Evolutionary conservation across 1,140 invertebrate genomes (phyloP), one percentile per base, ranked within the genome.

Genomic region (Drosophila bocki): DNA sequence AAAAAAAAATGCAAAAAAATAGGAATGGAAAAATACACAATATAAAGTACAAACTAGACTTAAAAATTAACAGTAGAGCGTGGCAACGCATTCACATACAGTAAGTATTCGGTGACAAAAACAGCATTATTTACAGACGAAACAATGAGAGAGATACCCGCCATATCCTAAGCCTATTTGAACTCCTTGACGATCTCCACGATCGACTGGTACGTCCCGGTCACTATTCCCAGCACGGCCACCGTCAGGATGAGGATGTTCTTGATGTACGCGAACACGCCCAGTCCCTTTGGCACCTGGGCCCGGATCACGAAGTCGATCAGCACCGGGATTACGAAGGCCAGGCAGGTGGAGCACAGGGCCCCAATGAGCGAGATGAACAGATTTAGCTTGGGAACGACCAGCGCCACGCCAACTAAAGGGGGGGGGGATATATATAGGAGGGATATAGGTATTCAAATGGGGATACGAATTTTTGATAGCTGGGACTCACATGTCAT

Each of bases 311-410:
- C 94, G 60, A 98, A 94, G 81, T 99, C 97, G 53, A 99, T 96
- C 15, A 98, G 93, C 3, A 98, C 96, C 2, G 98, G 98, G 80
- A 99, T 96, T 12, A 99, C 94, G 1, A 99, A 94, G 0, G 98
- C 97, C 50, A 99, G 93, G 0, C 96, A 95, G 32, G 97, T 97
- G 74, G 97, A 97, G 88, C 96, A 97, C 7, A 98, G 94, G 0
- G 98, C 97, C 3, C 98, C 98, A 47, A 99, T 96, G 45, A 98
- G 93, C 0, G 98, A 98, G 72, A 99, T 99, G 92, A 99, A 96
- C 2, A 97, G 93, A 45, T 96, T 96, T 54, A 99, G 93, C 78
- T 97, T 94, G 1, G 98, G 97, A 63, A 99, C 96, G 1, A 95
- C 94, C 68, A 96, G 95, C 0, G 98, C 98, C 47, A 98, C 93